These are phyloP conservation scores for Drosophila multiciliata DNA, from an alignment of 2,888 invertebrate species.

Conservation along the genomic window DNA sequence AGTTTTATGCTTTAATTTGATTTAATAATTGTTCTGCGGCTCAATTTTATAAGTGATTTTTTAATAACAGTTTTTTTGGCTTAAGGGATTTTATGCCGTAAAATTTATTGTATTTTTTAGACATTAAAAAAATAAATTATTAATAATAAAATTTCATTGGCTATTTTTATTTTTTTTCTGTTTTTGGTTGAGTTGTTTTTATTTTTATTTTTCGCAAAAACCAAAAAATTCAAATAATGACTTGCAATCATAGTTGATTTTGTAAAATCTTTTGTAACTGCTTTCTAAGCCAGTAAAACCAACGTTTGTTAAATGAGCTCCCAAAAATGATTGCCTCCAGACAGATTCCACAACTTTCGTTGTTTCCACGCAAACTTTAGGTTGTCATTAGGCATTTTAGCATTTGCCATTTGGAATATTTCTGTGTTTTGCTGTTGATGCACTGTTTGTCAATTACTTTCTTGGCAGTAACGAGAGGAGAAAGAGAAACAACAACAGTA, in stretches of 20 bases:
- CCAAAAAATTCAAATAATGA: not conserved
- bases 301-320: constrained; percentile 27
- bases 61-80: constrained; percentile 15
- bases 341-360: constrained; percentile 35
- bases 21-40: constrained; percentile 36
- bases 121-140: not conserved
- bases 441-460: constrained; percentile 55
- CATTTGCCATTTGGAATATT: constrained; percentile 43
- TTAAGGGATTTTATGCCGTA: constrained; percentile 3
- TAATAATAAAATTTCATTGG: not conserved
- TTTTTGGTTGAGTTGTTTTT: rapidly evolving
- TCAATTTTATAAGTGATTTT: constrained; percentile 25
- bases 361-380: constrained; percentile 8
- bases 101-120: not conserved
- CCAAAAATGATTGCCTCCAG: constrained; percentile 32
- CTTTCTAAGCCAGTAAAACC: constrained; percentile 14
- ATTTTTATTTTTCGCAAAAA: not conserved
- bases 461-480: not conserved
- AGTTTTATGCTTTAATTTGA: constrained; percentile 68
- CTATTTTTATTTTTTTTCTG: not conserved
- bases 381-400: constrained; percentile 35
- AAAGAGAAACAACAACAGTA: constrained; percentile 5
- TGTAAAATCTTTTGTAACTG: not conserved
- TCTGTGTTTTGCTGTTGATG: constrained; percentile 33
- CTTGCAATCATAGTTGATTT: not conserved